Base-by-base conservation (phyloP, 30 jellyfish, hydroid and myxozoan genomes). In the Catostylus mosaicus region DNA sequence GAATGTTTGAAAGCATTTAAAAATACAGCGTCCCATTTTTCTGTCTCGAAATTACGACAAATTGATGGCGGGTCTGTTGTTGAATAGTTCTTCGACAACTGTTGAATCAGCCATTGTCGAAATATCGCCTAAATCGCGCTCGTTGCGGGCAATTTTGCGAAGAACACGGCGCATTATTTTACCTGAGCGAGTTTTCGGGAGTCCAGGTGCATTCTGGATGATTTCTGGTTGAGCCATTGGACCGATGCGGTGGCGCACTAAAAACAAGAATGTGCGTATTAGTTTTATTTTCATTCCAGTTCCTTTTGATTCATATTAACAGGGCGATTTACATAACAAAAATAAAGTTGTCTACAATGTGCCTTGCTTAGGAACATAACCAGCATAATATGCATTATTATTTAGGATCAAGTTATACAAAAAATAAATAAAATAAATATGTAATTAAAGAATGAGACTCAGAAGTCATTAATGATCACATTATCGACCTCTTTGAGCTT, bases 181-280 rank as follows among this genome's bases (percentile, higher is more conserved):
- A 35, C 99, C 99, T 27, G 99, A 94, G 23, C 99, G 96, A n/a
- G 99, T 94, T 54, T 94, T 94, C 52, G 99, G 99, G 30, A 94
- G 62, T 23, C 99, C 97, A 20, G 99, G 97, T 24, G 99, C 99
- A 43, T 85, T 76, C 71, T 94, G 99, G 84, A 94, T 84, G 73
- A 94, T 43, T 36, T 94, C 99, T 19, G 99, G 99, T 0, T 80
- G 69, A 23, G 99, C 99, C 72, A 94, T 83, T 35, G 99, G 96
- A 6, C 99, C 99, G 52, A 94, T 94, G 30, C 99, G 97, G 19
- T 46, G 61, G 43, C 99, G 91, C 88, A 94, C 99, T 94, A 48
- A 35, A 33, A 66, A 37, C 26, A 31, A 71, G 61, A 71, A 57
- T n/a, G 11, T 18, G 11, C 12, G 29, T 29, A 20, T 43, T 9